Evolutionary conservation across 2,113 vertebrate species (phyloP).

Genomic region (Rhabdomys dilectus): DNA sequence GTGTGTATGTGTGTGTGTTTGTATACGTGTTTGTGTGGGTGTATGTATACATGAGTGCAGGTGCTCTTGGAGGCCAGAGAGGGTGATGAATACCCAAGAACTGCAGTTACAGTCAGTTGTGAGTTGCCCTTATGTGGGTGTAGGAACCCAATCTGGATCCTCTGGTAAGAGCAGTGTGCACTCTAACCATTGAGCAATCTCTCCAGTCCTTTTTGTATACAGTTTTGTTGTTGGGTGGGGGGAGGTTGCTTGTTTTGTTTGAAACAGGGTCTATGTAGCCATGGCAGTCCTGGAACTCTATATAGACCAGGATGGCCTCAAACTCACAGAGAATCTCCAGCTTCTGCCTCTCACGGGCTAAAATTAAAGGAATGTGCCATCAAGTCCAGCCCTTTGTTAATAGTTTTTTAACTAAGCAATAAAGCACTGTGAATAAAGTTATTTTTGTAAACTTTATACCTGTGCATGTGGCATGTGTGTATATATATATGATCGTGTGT

Average conservation of each 20-base stretch:
- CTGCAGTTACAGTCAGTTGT: not conserved
- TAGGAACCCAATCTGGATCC: not conserved
- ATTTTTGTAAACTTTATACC: not conserved
- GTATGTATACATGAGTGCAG: not conserved
- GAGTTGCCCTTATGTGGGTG: not conserved
- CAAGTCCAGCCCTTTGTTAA: not conserved
- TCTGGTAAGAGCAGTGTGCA: not conserved
- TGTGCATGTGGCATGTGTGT: not conserved
- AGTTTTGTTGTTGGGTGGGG: not conserved
- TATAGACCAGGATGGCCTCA: not conserved
- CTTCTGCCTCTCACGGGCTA: not conserved
- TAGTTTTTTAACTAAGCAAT: not conserved
- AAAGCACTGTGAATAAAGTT: conserved; percentile 1
- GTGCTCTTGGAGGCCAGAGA: not conserved
- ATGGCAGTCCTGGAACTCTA: not conserved
- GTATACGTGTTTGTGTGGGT: not conserved
- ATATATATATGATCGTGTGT: not conserved
- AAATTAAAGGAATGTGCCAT: not conserved
- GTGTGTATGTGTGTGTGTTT: not conserved
- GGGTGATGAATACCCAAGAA: not conserved
- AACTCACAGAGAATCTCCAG: not conserved
- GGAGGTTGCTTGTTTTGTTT: not conserved
- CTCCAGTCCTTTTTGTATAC: too few species aligned
- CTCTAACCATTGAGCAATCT: not conserved
- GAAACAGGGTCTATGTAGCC: not conserved